Base-by-base conservation (phyloP, 2,113 vertebrate genomes). In the Galeopterus variegatus region DNA sequence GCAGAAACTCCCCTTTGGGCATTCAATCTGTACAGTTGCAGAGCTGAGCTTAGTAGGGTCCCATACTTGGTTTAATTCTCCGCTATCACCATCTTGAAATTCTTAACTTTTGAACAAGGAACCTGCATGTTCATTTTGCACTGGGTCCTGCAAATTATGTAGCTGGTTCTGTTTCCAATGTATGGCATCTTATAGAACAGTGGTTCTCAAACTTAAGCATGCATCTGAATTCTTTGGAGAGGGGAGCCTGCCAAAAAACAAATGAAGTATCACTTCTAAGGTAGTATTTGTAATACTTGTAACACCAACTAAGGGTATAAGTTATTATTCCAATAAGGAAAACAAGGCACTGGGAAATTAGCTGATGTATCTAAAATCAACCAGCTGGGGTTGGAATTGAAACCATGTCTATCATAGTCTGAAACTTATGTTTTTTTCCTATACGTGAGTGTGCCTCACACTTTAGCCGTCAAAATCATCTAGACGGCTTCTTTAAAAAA, bases 51-150 rank as follows among this genome's bases (percentile, higher is more conserved):
- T 76, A 36, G 12, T 69, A 54, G 58, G 23, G 7, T 31, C 33
- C 9, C 24, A 21, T 4, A 60, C 15, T 85, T 96, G 28, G 36
- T 60, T 75, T 93, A 95, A 67, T 80, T 50, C 19, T 86, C 21
- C 75, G 50, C 33, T 93, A 1, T 90, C 26, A 80, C 65, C 31
- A 6, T 85, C 58, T 62, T 89, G 58, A 95, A 95, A 90, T 72
- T 90, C 80, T 90, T 86, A 95, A 24, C 24, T 86, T 84, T 85
- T 80, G 6, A 92, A 54, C 36, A 69, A 52, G n/a, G 7, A 6
- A 75, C 23, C 21, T 19, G 21, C 56, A 54, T 75, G 73, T 88
- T 79, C 56, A 72, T 33, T 83, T 88, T 92, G 17, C 17, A 9
- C 56, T 67, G 13, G 56, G 11, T 10, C 50, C n/a, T 45, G 48